phyloP scores from a whole-genome alignment of 2,113 vertebrate genomes.

The Pheucticus melanocephalus region DNA sequence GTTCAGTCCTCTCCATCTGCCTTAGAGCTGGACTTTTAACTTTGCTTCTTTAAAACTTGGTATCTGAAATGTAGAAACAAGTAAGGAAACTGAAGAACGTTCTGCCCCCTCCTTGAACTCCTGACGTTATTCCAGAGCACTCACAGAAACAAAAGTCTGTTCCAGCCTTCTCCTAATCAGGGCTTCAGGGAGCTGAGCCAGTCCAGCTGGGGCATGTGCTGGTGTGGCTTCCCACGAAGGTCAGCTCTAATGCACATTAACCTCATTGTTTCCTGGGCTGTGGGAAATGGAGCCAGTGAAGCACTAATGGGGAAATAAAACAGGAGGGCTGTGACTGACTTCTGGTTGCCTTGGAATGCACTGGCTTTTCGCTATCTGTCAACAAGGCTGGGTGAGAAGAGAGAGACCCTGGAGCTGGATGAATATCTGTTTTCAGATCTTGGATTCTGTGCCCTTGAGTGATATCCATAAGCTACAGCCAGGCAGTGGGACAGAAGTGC shows the following conservation, averaged over 20 bases:
- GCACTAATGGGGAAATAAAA: background rate
- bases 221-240: background rate
- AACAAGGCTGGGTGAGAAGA: background rate
- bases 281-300: background rate
- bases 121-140: background rate
- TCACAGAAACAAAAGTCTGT: background rate
- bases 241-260: background rate
- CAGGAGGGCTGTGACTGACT: background rate
- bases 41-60: background rate
- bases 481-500: background rate
- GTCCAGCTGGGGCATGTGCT: background rate
- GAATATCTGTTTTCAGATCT: background rate
- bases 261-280: background rate
- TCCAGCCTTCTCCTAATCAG: background rate
- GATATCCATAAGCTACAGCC: background rate
- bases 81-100: background rate
- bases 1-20: background rate
- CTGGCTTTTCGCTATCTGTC: background rate
- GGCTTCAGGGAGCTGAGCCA: background rate
- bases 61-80: background rate
- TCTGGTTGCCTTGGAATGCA: background rate
- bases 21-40: background rate
- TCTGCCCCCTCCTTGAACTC: background rate
- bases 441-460: background rate
- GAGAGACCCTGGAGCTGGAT: background rate